Base-by-base conservation (phyloP, 1,140 invertebrate genomes). In the Orussus abietinus region DNA sequence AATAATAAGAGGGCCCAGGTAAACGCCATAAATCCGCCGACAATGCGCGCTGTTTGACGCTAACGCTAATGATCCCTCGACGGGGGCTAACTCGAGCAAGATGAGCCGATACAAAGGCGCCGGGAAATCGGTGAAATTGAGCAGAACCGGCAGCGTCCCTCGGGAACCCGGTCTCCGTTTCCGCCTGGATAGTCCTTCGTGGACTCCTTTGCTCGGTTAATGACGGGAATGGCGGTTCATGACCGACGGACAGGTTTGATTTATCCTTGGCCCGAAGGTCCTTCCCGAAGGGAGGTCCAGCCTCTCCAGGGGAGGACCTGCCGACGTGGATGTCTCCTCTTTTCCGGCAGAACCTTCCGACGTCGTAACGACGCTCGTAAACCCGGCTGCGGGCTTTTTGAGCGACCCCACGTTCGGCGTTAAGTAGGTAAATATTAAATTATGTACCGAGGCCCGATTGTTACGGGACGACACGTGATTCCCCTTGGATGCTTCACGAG, bases 141-240 rank as follows among this genome's bases (percentile, higher is more conserved):
- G 63, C 63, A 56, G 58, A 64, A 59, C 53, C 49, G 50, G n/a
- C n/a, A 53, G 47, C 43, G 48, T 46, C 30, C 41, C 51, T 21
- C 45, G 12, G 11, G 29, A 18, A 19, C 12, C 17, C 6, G n/a
- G n/a, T n/a, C n/a, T n/a, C n/a, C n/a, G 39, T 66, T 66, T 63
- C 53, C 59, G 63, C 17, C 55, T 42, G 51, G 49, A 43, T 59
- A 42, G 41, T 39, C 35, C 9, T 13, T 18, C 18, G 34, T n/a
- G n/a, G n/a, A n/a, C n/a, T n/a, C n/a, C n/a, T n/a, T 26, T 14
- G 43, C 42, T 40, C 42, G 37, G 31, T 57, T 65, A 65, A 64
- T 63, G 62, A 66, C 63, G 62, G 63, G 58, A 64, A 61, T 59
- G 59, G 61, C 59, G 59, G 61, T 64, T 64, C 55, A 57, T 49